These are phyloP conservation scores for Eupithecia tripunctaria DNA, from an alignment of 2,888 invertebrate species.

Conservation along the genomic window DNA sequence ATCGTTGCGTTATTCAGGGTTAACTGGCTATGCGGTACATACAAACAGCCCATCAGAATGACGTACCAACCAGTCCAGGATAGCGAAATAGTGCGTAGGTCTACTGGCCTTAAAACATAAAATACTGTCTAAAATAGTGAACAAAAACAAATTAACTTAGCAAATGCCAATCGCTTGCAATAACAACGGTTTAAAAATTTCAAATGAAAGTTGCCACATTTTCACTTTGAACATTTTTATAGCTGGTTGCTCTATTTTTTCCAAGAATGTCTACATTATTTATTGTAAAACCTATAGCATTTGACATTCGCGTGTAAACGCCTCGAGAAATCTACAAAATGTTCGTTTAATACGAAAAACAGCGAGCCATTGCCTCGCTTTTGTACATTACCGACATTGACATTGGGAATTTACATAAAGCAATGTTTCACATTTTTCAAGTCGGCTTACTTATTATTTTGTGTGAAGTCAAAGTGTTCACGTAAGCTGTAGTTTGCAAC, in stretches of 20 bases:
- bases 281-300: constrained; percentile 14
- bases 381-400: constrained; percentile 31
- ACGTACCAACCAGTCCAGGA: background rate
- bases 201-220: background rate
- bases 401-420: constrained; percentile 43
- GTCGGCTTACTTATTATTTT: background rate
- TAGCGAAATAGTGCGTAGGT: background rate
- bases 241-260: background rate
- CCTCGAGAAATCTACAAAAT: constrained; percentile 15
- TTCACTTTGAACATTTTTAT: background rate
- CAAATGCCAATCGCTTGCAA: background rate
- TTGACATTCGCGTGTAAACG: constrained; percentile 29
- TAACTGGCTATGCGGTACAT: background rate
- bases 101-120: too few species aligned
- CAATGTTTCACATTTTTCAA: constrained; percentile 23
- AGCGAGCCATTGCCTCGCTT: constrained; percentile 11
- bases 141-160: background rate
- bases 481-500: background rate
- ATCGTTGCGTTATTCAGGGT: background rate
- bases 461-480: background rate
- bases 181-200: background rate
- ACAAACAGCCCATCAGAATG: background rate
- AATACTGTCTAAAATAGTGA: background rate
- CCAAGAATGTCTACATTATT: background rate
- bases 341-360: constrained; percentile 20